These are phyloP conservation scores for Sylvilagus bachmani DNA, from an alignment of 2,113 vertebrate genomes.

Conservation along the genomic window DNA sequence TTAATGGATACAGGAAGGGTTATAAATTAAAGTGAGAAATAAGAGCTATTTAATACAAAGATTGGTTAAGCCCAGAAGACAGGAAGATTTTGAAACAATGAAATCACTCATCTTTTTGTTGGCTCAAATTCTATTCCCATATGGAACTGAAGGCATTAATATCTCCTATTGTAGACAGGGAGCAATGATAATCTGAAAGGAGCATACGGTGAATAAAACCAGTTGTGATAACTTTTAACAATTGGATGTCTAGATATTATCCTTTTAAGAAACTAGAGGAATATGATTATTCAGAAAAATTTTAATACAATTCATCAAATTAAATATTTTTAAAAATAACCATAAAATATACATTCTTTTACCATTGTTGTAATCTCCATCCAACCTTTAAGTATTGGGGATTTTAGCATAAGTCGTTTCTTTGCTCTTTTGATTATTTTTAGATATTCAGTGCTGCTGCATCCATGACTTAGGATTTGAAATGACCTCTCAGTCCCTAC, in stretches of 20 bases:
- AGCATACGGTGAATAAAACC: background rate
- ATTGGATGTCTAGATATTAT: too few species aligned
- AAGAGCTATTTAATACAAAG: too few species aligned
- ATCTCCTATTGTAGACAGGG: too few species aligned
- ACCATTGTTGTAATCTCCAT: background rate
- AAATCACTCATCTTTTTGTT: background rate
- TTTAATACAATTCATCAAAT: background rate
- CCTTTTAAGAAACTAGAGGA: background rate
- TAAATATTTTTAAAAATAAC: background rate
- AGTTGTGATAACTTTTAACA: background rate
- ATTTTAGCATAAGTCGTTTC: background rate
- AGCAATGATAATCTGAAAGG: background rate
- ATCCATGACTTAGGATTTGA: background rate
- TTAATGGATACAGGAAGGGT: background rate
- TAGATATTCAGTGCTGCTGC: background rate
- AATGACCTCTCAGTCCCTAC: background rate
- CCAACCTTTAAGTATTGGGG: background rate
- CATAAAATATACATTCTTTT: background rate
- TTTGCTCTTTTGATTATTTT: background rate
- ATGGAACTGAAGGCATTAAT: background rate
- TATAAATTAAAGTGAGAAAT: too few species aligned
- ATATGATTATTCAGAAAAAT: background rate
- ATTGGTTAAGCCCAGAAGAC: too few species aligned
- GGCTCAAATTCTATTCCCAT: background rate
- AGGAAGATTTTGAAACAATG: too few species aligned